Percentiles rank a stretch among this genome's conserved stretches.
Conservation (phyloP, 2,888 invertebrate genomes). For the Aradus depressus region DNA sequence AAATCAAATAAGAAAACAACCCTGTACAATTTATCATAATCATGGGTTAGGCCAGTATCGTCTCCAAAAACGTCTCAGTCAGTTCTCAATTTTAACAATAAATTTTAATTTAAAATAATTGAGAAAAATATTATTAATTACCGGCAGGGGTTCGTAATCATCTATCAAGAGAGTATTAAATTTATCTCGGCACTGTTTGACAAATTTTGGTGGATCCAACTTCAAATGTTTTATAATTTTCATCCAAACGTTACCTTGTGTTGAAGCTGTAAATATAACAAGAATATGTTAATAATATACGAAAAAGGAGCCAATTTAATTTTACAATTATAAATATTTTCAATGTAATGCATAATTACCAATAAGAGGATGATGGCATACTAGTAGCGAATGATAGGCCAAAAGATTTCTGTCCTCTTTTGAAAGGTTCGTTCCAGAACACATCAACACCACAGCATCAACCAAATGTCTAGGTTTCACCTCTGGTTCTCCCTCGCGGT, state of each 20-base stretch:
- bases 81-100: no score
- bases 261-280: conserved; percentile 37
- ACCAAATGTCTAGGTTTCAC: conserved; percentile 36
- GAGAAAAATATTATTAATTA: conserved; percentile 32
- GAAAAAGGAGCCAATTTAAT: conserved; percentile 3
- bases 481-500: conserved; percentile 33
- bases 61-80: not conserved
- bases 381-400: conserved; percentile 54
- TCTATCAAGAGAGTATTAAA: conserved; percentile 51
- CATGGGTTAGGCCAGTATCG: not conserved
- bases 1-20: no score
- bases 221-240: conserved; percentile 46
- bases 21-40: not conserved
- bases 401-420: conserved; percentile 47
- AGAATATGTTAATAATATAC: conserved; percentile 10
- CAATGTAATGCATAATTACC: conserved; percentile 33
- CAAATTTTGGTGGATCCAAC: conserved; percentile 47
- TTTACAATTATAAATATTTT: not conserved
- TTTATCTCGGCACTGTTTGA: conserved; percentile 46
- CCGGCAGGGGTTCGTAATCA: conserved; percentile 39
- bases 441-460: conserved; percentile 38
- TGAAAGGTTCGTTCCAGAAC: conserved; percentile 37
- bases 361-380: conserved; percentile 65
- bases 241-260: conserved; percentile 55
- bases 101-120: no score